Evolutionary conservation across 2,113 vertebrate genomes (phyloP).

Genomic region (Oncorhynchus nerka): DNA sequence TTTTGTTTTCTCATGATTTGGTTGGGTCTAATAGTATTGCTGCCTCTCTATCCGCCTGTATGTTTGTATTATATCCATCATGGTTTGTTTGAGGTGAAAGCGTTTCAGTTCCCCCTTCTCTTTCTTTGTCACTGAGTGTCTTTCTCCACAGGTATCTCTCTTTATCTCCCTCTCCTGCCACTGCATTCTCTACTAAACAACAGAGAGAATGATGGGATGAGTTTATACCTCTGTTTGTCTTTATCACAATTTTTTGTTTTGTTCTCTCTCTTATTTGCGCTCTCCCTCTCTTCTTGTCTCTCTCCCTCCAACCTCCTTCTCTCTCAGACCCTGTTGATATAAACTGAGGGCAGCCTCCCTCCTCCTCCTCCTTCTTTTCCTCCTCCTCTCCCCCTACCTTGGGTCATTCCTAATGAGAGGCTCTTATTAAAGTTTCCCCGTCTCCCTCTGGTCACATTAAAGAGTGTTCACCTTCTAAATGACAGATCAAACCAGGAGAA

Average conservation of each 20-base stretch:
- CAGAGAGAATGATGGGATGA: too few relatives aligned
- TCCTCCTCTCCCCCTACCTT: slow-evolving; percentile 18
- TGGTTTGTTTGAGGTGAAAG: too few relatives aligned
- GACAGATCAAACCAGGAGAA: slow-evolving; percentile 37
- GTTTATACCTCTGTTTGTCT: background rate
- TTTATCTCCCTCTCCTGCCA: background rate
- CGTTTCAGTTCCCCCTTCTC: slow-evolving; percentile 22
- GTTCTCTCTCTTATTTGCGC: too few relatives aligned
- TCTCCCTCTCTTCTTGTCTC: background rate
- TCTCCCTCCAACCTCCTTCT: slow-evolving; percentile 14
- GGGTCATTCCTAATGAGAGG: slow-evolving; percentile 54
- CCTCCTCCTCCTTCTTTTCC: background rate
- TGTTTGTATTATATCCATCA: too few relatives aligned
- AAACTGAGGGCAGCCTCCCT: background rate
- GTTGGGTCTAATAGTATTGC: background rate
- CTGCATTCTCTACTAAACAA: too few relatives aligned
- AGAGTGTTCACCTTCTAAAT: slow-evolving; percentile 28
- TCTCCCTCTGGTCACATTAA: slow-evolving; percentile 38
- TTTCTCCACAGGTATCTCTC: background rate
- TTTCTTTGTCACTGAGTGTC: slow-evolving; percentile 38
- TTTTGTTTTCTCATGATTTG: too few relatives aligned
- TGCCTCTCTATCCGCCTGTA: background rate
- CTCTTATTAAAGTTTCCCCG: slow-evolving; percentile 51
- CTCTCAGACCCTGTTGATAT: background rate
- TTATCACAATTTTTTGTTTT: background rate